A percentile compares a stretch with the other conserved stretches of the same genome.
Conservation (phyloP, 2,113 vertebrate genomes). For the Alligator mississippiensis region DNA sequence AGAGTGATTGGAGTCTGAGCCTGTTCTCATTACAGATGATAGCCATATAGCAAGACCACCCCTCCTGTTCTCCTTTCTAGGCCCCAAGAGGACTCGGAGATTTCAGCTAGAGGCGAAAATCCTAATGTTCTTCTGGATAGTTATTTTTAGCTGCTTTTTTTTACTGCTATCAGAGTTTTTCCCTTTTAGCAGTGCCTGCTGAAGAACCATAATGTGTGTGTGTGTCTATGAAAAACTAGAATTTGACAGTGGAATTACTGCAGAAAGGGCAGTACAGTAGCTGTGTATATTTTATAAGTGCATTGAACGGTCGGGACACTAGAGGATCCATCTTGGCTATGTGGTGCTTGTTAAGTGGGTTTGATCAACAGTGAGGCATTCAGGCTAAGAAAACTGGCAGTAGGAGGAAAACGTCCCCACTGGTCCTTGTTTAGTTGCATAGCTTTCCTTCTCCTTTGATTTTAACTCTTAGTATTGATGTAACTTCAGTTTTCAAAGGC, state of each 20-base stretch:
- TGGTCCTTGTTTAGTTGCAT: no score
- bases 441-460: no score
- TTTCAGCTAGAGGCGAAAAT: not conserved
- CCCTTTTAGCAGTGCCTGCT: not conserved
- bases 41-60: not conserved
- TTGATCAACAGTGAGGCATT: no score
- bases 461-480: no score
- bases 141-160: not conserved
- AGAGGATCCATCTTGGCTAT: no score
- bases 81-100: not conserved
- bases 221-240: not conserved
- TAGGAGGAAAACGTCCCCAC: no score
- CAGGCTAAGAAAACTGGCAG: no score
- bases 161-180: not conserved
- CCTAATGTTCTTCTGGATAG: not conserved
- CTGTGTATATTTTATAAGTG: no score
- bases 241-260: not conserved
- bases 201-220: not conserved
- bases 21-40: rapidly evolving
- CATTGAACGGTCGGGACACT: no score
- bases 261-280: no score
- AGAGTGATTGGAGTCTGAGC: not conserved
- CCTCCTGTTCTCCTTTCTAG: not conserved
- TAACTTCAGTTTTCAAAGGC: no score
- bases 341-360: no score